Evolutionary conservation across 2,113 vertebrate genomes (phyloP).

Genomic region (Dasypus novemcinctus): DNA sequence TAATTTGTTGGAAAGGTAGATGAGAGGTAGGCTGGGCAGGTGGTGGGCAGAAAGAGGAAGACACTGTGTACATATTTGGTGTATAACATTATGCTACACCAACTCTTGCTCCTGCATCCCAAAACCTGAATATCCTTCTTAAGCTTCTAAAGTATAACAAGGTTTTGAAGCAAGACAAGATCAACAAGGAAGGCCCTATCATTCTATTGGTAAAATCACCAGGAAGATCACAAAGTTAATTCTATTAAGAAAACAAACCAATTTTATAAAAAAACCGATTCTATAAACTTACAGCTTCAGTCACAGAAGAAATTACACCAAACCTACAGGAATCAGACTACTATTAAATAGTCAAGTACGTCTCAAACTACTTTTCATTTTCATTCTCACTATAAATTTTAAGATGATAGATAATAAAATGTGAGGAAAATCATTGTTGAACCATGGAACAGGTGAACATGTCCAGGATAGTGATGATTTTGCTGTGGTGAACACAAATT

Average conservation of each 20-base stretch:
- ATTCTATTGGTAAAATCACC: neutral
- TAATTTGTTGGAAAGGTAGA: neutral
- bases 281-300: conserved; percentile 13
- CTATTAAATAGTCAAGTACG: neutral
- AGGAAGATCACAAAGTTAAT: neutral
- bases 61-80: neutral
- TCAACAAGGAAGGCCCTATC: neutral
- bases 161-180: conserved; percentile 3
- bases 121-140: neutral
- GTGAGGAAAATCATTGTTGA: neutral
- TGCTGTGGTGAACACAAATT: neutral
- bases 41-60: neutral
- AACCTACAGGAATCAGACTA: conserved; percentile 4
- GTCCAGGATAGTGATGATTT: neutral
- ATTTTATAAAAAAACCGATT: conserved; percentile 1
- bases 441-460: neutral
- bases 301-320: neutral
- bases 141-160: neutral
- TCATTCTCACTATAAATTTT: conserved; percentile 29
- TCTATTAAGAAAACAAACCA: conserved; percentile 45
- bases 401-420: neutral
- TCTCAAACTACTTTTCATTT: neutral
- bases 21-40: neutral
- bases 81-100: neutral
- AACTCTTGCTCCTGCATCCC: neutral